Evolutionary conservation across 2,888 invertebrate genomes (phyloP), one percentile per base, ranked within the genome.

Genomic region (Hemithea aestivaria): DNA sequence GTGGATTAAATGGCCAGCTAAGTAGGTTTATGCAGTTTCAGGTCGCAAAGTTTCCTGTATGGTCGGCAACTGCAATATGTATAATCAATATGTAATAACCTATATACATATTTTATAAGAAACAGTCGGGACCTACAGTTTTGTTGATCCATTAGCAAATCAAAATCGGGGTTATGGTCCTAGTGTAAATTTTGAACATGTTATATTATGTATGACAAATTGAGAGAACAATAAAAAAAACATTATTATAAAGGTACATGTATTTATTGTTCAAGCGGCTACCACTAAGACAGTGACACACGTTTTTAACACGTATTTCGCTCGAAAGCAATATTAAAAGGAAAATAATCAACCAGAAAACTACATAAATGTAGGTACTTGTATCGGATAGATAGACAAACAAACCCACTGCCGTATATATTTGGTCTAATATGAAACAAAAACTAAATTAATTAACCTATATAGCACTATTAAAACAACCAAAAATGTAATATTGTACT

Each of bases 181-280:
- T n/a, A n/a, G n/a, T n/a, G n/a, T n/a, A n/a, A n/a, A n/a, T n/a
- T n/a, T n/a, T n/a, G n/a, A n/a, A n/a, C n/a, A n/a, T n/a, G n/a
- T n/a, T n/a, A n/a, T n/a, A n/a, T n/a, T n/a, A n/a, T n/a, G n/a
- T n/a, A n/a, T n/a, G n/a, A n/a, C n/a, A n/a, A n/a, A n/a, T n/a
- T n/a, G n/a, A n/a, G n/a, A n/a, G 32, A 41, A 33, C 22, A 41
- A 43, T 38, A 31, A 63, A 69, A 72, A 70, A 53, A 61, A 68
- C 65, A 65, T 61, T 50, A 46, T 60, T 62, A 57, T 73, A 67
- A 78, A 80, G 74, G 79, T 82, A 82, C 78, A 82, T 73, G 73
- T 81, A 82, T 83, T 83, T 84, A 80, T 83, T 84, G 82, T 83
- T 83, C 79, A 84, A 81, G 81, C 83, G 80, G 78, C 83, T 80